A percentile compares a stretch with the other conserved stretches of the same genome.
phyloP scores from a whole-genome alignment of 1,140 invertebrate genomes.

The Platyscapa corneri region DNA sequence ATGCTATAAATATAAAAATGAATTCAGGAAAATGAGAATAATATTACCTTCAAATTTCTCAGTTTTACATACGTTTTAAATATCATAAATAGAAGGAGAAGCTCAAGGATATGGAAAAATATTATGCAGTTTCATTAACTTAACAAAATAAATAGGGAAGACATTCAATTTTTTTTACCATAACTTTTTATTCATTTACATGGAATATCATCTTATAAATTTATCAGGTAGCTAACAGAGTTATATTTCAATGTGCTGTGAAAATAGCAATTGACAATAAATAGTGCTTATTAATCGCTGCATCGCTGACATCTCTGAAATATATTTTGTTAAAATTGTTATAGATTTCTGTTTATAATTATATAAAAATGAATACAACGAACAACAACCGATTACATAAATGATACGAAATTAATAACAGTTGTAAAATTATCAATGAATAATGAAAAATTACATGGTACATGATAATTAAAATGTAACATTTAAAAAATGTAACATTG shows the following conservation, averaged over 20 bases:
- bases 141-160: not conserved
- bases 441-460: not conserved
- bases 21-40: too few species aligned
- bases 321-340: not conserved
- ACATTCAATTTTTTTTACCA: conserved; percentile 44
- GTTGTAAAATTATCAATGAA: not conserved
- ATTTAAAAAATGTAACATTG: conserved; percentile 4
- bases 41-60: too few species aligned
- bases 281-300: conserved; percentile 10
- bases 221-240: conserved; percentile 47
- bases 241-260: conserved; percentile 46
- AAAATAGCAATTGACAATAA: conserved; percentile 47
- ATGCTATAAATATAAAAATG: too few species aligned
- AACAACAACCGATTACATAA: not conserved
- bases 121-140: too few species aligned
- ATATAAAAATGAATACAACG: not conserved
- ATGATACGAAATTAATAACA: not conserved
- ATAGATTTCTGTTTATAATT: not conserved
- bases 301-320: not conserved
- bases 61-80: too few species aligned
- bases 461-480: conserved; percentile 20
- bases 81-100: too few species aligned
- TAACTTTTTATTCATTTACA: conserved; percentile 52
- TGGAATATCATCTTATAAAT: conserved; percentile 48
- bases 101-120: too few species aligned